Base-by-base conservation (phyloP, 1,140 invertebrate species). In the Zaprionus kolodkinae region DNA sequence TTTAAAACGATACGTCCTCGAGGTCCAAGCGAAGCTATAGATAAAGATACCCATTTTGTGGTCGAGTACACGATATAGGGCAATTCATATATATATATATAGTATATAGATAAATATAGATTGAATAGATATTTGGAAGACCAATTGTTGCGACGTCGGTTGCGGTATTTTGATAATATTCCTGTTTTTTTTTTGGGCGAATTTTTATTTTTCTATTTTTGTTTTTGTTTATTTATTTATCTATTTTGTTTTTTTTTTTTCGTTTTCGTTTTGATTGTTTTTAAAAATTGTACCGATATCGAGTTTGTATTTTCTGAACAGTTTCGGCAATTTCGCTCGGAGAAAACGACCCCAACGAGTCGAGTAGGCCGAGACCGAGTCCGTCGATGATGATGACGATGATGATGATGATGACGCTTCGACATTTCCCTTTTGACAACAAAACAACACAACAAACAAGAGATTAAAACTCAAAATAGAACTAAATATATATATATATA, bases 341-440 rank as follows among this genome's bases (percentile, higher is more conserved):
- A n/a, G 12, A 48, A 45, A 33, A 11, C 25, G 10, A 9, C n/a
- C 27, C 25, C 25, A 62, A 43, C 60, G 30, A 55, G 65, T 50
- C 79, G 65, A 76, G 62, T 70, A 65, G 76, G 61, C 66, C 65
- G 64, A 63, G 52, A 40, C 38, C 6, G n/a, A 43, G n/a, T 7
- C 38, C 38, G 13, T 0, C 13, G 40, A 9, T 15, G 40, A 45
- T 1, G n/a, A 10, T 86, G 40, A 45, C 1, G n/a, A 10, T 86
- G 79, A 69, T 85, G 5, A 4, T 12, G 15, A 27, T 36, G 15
- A 27, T 55, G 60, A 43, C 38, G 21, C 21, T 21, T 21, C 21
- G 59, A 70, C 55, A 69, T 60, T 60, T 17, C 50, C 52, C 13
- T 66, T 43, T 21, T 56, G 63, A 66, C 50, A 66, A n/a, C 35